Conservation (phyloP, 2,797 vertebrate species). For the Cryptoprocta ferox region DNA sequence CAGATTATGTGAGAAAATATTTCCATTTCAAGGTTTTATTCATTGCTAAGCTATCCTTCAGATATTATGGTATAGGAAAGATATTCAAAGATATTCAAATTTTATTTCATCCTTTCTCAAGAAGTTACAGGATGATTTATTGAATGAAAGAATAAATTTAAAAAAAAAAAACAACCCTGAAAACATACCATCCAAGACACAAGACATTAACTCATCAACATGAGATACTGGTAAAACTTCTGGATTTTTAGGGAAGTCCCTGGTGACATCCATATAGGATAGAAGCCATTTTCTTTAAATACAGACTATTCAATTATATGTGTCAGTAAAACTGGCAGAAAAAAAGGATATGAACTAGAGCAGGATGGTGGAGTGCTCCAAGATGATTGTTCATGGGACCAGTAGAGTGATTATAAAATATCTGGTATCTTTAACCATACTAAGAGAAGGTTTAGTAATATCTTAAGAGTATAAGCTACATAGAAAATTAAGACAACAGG, state of each 20-base stretch:
- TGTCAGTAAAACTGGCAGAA: background rate
- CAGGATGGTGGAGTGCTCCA: background rate
- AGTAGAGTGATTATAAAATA: background rate
- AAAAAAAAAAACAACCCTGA: background rate
- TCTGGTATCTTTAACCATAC: background rate
- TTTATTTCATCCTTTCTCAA: background rate
- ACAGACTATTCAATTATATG: background rate
- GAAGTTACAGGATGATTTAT: background rate
- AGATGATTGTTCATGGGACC: background rate
- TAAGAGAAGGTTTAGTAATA: background rate
- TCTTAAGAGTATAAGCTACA: background rate
- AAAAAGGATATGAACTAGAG: background rate
- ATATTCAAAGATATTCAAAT: background rate
- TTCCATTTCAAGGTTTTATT: slow-evolving; percentile 32
- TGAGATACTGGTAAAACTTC: background rate
- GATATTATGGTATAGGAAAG: background rate
- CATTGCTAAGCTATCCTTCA: slow-evolving; percentile 2
- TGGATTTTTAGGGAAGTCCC: background rate
- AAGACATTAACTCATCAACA: background rate
- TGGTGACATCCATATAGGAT: background rate
- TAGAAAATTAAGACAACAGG: background rate
- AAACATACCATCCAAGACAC: background rate
- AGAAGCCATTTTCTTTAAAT: background rate
- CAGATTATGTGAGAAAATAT: slow-evolving; percentile 41
- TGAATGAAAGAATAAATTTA: slow-evolving; percentile 9